Conservation (phyloP, 2,113 vertebrate species). For the Stomatorhinus ivindoensis region DNA sequence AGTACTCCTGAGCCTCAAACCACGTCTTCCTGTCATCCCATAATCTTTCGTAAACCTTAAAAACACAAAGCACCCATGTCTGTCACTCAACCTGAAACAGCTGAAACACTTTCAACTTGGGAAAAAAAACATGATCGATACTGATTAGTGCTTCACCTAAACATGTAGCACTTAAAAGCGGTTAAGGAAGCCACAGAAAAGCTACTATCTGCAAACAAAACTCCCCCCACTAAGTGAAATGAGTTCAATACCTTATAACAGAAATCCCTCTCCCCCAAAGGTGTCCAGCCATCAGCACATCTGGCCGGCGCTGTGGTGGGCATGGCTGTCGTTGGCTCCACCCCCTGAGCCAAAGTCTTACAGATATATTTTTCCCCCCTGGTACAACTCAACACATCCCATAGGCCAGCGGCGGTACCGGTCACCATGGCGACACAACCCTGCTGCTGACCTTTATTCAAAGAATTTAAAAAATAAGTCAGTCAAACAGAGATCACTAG, state of each 20-base stretch:
- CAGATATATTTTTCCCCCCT: slow-evolving; percentile 83
- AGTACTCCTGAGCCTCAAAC: slow-evolving; percentile 76
- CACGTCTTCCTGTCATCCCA: slow-evolving; percentile 68
- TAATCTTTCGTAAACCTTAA: slow-evolving; percentile 45
- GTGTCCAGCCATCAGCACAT: slow-evolving; percentile 56
- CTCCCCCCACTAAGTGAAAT: background rate
- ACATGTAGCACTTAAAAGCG: background rate
- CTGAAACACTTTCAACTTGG: background rate
- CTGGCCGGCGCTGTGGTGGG: slow-evolving; percentile 55
- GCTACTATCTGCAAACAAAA: background rate
- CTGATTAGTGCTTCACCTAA: background rate
- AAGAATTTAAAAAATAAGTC: background rate
- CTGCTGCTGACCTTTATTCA: slow-evolving; percentile 41
- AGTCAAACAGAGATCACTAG: background rate
- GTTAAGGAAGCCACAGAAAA: background rate
- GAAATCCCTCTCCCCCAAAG: slow-evolving; percentile 38
- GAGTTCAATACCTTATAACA: slow-evolving; percentile 69
- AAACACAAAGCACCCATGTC: background rate
- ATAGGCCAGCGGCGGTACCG: slow-evolving; percentile 79
- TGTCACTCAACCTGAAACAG: background rate
- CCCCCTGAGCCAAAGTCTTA: slow-evolving; percentile 75
- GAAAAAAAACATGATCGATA: background rate
- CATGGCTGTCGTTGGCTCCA: slow-evolving; percentile 61
- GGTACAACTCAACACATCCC: slow-evolving; percentile 81
- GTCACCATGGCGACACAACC: slow-evolving; percentile 87